These are phyloP conservation scores for Hystrix cristata DNA, from an alignment of 2,113 vertebrate species.

Conservation along the genomic window DNA sequence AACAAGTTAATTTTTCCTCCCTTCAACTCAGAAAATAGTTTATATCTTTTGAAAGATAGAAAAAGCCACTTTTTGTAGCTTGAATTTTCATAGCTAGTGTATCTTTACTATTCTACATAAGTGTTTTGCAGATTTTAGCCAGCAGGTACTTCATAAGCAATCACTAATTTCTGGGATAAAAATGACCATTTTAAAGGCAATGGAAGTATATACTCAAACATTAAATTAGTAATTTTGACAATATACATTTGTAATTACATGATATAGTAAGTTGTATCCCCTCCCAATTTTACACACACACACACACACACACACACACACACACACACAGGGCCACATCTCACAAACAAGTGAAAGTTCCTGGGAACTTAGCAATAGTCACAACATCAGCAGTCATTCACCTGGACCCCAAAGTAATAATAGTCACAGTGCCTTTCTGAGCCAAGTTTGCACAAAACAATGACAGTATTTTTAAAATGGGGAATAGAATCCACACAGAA, in stretches of 20 bases:
- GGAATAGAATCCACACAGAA: background rate
- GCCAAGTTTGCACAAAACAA: background rate
- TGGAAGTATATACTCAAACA: background rate
- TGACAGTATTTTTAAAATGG: background rate
- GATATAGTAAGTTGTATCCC: background rate
- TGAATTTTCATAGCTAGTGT: background rate
- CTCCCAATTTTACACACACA: background rate
- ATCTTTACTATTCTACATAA: background rate
- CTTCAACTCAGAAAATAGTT: constrained; percentile 14
- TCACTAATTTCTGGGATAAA: constrained; percentile 13
- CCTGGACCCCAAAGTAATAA: background rate
- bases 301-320: background rate
- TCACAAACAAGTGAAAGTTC: background rate
- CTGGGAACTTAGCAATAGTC: background rate
- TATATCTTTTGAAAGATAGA: constrained; percentile 4
- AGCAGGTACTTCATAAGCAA: background rate
- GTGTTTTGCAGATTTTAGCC: background rate
- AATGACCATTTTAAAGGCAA: constrained; percentile 18
- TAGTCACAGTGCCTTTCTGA: background rate
- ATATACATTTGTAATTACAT: background rate
- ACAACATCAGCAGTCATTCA: background rate
- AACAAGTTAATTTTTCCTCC: constrained; percentile 38
- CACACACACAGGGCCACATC: background rate
- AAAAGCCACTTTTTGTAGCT: background rate
- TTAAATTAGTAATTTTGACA: background rate